phyloP scores from a whole-genome alignment of 2,888 invertebrate species.

The Coelopa pilipes region DNA sequence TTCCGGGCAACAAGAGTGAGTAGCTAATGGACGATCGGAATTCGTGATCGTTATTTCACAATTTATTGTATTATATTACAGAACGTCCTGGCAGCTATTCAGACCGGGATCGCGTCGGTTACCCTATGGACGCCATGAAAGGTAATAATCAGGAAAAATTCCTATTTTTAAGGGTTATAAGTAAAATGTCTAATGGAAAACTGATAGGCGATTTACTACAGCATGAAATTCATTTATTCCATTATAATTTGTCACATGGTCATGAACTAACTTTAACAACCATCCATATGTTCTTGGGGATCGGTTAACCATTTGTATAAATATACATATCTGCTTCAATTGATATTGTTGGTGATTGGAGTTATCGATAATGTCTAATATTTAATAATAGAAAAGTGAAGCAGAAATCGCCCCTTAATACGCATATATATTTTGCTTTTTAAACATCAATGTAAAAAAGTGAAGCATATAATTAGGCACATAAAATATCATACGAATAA shows the following conservation, averaged over 20 bases:
- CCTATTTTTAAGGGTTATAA: too few species aligned
- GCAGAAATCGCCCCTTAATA: not conserved
- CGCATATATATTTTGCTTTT: too few species aligned
- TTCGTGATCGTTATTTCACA: not conserved
- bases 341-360: not conserved
- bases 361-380: not conserved
- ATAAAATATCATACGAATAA: conserved; percentile 7
- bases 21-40: not conserved
- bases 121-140: conserved; percentile 55
- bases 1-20: conserved; percentile 60
- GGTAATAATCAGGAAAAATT: conserved; percentile 46
- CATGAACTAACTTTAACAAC: too few species aligned
- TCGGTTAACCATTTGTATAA: too few species aligned
- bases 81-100: conserved; percentile 51
- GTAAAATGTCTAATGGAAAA: too few species aligned
- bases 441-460: not conserved
- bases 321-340: not conserved
- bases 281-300: too few species aligned
- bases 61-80: conserved; percentile 36
- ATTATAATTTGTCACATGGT: too few species aligned
- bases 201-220: too few species aligned
- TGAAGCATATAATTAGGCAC: conserved; percentile 16
- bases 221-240: too few species aligned
- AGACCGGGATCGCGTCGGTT: conserved; percentile 49
- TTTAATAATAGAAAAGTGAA: not conserved